Evolutionary conservation across 2,888 invertebrate species (phyloP), one percentile per base, ranked within the genome.

Genomic region (Erebia palarica): DNA sequence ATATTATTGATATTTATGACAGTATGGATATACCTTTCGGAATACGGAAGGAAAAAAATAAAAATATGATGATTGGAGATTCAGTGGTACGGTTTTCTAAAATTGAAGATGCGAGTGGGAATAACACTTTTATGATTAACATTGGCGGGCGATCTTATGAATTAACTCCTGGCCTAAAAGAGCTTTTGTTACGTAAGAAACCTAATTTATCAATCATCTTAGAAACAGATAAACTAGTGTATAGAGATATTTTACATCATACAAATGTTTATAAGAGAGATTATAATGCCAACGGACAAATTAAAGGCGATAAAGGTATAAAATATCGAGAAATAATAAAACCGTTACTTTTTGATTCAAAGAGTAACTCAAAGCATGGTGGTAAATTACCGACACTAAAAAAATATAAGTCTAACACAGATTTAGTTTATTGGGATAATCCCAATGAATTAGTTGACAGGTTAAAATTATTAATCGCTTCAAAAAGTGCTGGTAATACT

Each of bases 401-500:
- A 68, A 75, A 72, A 67, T 73, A 63, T 65, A 69, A 69, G 60
- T 63, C 27, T 14, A 72, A 70, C 49, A 59, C 63, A 49, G 77
- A 78, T 71, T 76, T 70, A 8, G 63, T 79, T 55, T 79, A 79
- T 63, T 79, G 75, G 75, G 55, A 55, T 55, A 51, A 78, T 71
- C 77, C 78, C 16, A 79, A 77, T 72, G 78, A 78, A 70, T 49
- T 77, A 55, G 63, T 78, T 47, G 77, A 78, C 21, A 70, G 78
- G 57, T 70, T 78, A 55, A 77, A 77, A 75, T 36, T 78, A 59
- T 64, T 78, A 53, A 60, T 76, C 42, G 77, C 77, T n/a, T 78
- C 77, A 13, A 65, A 68, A 67, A 69, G 71, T 70, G 78, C 79
- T 53, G 77, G 77, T 3, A 79, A 78, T 69, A 77, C 55, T 27